Conservation (phyloP, 2,888 invertebrate genomes). For the Caenorhabditis macrosperma region DNA sequence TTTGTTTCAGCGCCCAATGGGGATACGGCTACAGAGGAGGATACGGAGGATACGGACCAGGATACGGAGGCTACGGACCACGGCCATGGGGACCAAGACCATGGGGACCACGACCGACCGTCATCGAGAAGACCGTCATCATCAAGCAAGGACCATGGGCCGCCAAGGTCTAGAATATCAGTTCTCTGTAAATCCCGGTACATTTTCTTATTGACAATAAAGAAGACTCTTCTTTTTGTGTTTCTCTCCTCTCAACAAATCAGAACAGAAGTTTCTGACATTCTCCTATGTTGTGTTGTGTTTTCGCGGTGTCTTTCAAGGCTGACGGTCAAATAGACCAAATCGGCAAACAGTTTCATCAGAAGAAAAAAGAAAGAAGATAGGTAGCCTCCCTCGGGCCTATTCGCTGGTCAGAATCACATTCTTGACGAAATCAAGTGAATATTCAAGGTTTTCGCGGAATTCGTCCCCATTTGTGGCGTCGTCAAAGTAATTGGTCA, state of each 20-base stretch:
- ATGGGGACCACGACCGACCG: conserved; percentile 52
- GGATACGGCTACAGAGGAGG: conserved; percentile 35
- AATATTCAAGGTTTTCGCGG: conserved; percentile 53
- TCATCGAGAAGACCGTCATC: conserved; percentile 63
- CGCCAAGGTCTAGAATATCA: conserved; percentile 17
- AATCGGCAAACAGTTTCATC: conserved; percentile 25
- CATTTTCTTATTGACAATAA: conserved; percentile 12
- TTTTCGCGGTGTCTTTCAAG: not conserved
- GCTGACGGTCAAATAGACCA: conserved; percentile 18
- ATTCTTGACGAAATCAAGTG: conserved; percentile 55
- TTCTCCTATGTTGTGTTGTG: not conserved
- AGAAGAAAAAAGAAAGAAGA: conserved; percentile 34
- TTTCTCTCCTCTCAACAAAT: not conserved
- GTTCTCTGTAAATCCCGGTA: conserved; percentile 21
- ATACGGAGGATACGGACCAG: conserved; percentile 48
- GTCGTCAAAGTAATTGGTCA: conserved; percentile 46
- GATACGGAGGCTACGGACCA: conserved; percentile 50
- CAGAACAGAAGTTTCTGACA: conserved; percentile 7
- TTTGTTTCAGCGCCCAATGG: conserved; percentile 49
- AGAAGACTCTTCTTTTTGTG: not conserved
- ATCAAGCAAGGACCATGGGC: conserved; percentile 54
- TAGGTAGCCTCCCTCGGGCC: not conserved
- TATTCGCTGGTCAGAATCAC: conserved; percentile 45
- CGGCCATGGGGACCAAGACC: conserved; percentile 52
- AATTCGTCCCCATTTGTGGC: conserved; percentile 48